Conservation (phyloP, 2,113 vertebrate species). For the Pituophis catenifer region DNA sequence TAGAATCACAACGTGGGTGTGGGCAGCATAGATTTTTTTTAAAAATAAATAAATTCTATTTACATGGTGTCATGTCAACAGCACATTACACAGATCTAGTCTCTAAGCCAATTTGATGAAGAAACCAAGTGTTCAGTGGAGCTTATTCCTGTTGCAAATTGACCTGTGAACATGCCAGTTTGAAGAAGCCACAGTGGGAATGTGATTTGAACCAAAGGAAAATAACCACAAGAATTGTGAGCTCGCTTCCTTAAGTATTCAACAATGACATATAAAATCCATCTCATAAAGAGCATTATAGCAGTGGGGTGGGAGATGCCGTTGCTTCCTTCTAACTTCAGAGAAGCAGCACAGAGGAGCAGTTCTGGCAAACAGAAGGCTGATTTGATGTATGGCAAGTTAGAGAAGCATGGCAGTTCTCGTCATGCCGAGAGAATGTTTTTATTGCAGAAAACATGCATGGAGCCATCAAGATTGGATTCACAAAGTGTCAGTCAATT, state of each 20-base stretch:
- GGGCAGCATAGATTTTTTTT: background rate
- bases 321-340: background rate
- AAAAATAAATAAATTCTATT: background rate
- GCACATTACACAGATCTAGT: background rate
- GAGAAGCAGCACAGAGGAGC: background rate
- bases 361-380: background rate
- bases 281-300: background rate
- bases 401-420: background rate
- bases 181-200: background rate
- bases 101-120: background rate
- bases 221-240: background rate
- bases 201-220: background rate
- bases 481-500: slow-evolving; percentile 13
- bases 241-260: background rate
- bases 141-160: background rate
- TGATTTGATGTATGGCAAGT: background rate
- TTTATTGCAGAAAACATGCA: background rate
- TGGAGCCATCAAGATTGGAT: slow-evolving; percentile 1
- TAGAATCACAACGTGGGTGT: background rate
- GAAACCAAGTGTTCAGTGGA: background rate
- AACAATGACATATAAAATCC: background rate
- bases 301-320: background rate
- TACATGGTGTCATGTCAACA: background rate
- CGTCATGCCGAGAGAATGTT: background rate
- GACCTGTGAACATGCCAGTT: background rate